phyloP scores from a whole-genome alignment of 2,888 invertebrate species.

The Gastrophysa polygoni region DNA sequence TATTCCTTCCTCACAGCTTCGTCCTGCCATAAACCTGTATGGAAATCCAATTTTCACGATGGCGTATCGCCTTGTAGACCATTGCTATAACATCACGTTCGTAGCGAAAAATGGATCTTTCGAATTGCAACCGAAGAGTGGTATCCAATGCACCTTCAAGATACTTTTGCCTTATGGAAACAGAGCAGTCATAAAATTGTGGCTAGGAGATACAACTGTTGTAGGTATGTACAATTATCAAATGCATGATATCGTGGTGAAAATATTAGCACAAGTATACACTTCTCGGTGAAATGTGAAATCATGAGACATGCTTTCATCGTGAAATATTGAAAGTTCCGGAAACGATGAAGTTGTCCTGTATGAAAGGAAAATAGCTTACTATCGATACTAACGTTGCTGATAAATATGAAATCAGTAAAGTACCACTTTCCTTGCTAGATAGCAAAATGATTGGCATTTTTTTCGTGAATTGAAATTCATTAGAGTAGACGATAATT shows the following conservation, averaged over 20 bases:
- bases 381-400: too few relatives aligned
- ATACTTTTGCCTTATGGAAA: constrained; percentile 76
- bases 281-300: too few relatives aligned
- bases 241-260: not conserved
- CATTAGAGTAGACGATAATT: too few relatives aligned
- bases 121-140: constrained; percentile 66
- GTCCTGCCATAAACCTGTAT: constrained; percentile 63
- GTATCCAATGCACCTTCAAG: constrained; percentile 70
- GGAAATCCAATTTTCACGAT: constrained; percentile 72
- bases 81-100: constrained; percentile 73
- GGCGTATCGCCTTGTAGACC: constrained; percentile 71
- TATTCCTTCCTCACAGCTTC: constrained; percentile 54
- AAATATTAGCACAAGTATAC: too few relatives aligned
- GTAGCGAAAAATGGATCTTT: constrained; percentile 69
- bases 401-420: too few relatives aligned
- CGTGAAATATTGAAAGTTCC: too few relatives aligned
- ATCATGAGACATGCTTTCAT: too few relatives aligned
- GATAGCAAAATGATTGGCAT: too few relatives aligned
- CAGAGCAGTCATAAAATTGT: constrained; percentile 67
- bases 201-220: constrained; percentile 60
- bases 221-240: constrained; percentile 37
- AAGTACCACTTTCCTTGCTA: too few relatives aligned
- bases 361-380: too few relatives aligned
- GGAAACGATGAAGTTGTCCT: too few relatives aligned
- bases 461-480: too few relatives aligned